phyloP scores from a whole-genome alignment of 2,797 vertebrate species.

The Lates japonicus region DNA sequence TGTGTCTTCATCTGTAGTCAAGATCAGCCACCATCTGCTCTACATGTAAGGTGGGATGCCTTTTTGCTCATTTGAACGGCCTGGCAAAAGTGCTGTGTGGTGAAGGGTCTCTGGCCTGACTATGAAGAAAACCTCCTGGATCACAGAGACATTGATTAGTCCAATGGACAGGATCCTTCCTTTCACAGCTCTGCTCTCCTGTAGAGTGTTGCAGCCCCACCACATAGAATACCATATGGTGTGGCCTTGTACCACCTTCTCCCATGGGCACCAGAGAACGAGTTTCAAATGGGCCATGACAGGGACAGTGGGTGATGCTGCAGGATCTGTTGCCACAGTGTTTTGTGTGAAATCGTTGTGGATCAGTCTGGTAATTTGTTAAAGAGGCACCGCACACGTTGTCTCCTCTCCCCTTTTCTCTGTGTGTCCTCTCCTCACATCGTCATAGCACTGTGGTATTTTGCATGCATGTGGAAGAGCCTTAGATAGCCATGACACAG shows the following conservation, averaged over 20 bases:
- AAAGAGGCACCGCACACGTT: slow-evolving; percentile 9
- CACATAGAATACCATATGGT: slow-evolving; percentile 76
- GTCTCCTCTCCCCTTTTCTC: slow-evolving; percentile 1
- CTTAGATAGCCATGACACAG: slow-evolving; percentile 48
- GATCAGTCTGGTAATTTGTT: slow-evolving; percentile 50
- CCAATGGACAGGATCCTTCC: slow-evolving; percentile 51
- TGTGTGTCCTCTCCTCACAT: slow-evolving; percentile 37
- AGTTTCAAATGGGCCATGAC: slow-evolving; percentile 70
- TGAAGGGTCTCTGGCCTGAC: slow-evolving; percentile 25
- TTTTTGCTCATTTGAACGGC: slow-evolving; percentile 15
- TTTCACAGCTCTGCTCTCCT: slow-evolving; percentile 43
- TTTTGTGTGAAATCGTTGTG: slow-evolving; percentile 48
- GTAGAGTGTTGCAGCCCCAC: slow-evolving; percentile 40
- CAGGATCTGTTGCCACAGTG: slow-evolving; percentile 52
- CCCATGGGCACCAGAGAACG: slow-evolving; percentile 25
- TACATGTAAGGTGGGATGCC: neutral
- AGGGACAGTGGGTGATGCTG: slow-evolving; percentile 52
- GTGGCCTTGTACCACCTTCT: slow-evolving; percentile 68
- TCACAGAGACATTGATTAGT: slow-evolving; percentile 70
- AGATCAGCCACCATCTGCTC: slow-evolving; percentile 51
- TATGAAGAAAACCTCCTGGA: slow-evolving; percentile 49
- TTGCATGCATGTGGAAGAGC: slow-evolving; percentile 65
- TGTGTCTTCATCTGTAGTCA: slow-evolving; percentile 53
- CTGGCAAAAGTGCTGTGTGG: slow-evolving; percentile 25
- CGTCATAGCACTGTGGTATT: slow-evolving; percentile 66